Evolutionary conservation across 2,888 invertebrate genomes (phyloP).

Genomic region (Drosophila hawaiiensis): DNA sequence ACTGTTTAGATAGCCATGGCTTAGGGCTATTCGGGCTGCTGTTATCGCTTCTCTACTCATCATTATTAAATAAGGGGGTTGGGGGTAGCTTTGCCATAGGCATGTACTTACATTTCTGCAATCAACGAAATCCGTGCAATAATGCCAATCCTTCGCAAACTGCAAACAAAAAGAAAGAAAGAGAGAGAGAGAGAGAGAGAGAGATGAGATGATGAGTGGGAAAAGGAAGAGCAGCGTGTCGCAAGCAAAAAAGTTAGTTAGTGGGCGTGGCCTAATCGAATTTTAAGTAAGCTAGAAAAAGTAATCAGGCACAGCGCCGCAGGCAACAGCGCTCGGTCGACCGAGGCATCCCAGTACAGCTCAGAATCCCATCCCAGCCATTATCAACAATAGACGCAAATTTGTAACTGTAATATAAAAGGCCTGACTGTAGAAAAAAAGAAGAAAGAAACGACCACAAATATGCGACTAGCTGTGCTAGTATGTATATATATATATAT

Average conservation of each 20-base stretch:
- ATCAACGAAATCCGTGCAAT: conserved; percentile 85
- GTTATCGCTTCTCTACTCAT: conserved; percentile 43
- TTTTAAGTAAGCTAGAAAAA: conserved; percentile 78
- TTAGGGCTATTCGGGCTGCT: conserved; percentile 34
- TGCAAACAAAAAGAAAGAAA: conserved; percentile 63
- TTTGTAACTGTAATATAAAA: conserved; percentile 73
- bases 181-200: background rate
- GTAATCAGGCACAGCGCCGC: conserved; percentile 71
- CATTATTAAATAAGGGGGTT: conserved; percentile 7
- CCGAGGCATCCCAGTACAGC: conserved; percentile 5
- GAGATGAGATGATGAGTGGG: background rate
- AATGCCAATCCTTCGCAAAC: conserved; percentile 85
- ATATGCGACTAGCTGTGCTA: conserved; percentile 4
- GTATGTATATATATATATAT: background rate
- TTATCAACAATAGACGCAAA: conserved; percentile 76
- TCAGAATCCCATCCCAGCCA: conserved; percentile 20
- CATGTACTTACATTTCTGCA: conserved; percentile 84
- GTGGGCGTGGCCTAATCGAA: conserved; percentile 78
- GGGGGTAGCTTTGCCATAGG: conserved; percentile 8
- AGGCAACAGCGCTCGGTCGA: conserved; percentile 29
- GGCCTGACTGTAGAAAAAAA: conserved; percentile 47
- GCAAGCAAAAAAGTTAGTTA: conserved; percentile 69
- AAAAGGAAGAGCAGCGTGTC: conserved; percentile 17
- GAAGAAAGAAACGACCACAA: conserved; percentile 14
- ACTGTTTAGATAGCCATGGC: conserved; percentile 32